phyloP scores from a whole-genome alignment of 2,113 vertebrate genomes.

The Ploceus nigricollis region DNA sequence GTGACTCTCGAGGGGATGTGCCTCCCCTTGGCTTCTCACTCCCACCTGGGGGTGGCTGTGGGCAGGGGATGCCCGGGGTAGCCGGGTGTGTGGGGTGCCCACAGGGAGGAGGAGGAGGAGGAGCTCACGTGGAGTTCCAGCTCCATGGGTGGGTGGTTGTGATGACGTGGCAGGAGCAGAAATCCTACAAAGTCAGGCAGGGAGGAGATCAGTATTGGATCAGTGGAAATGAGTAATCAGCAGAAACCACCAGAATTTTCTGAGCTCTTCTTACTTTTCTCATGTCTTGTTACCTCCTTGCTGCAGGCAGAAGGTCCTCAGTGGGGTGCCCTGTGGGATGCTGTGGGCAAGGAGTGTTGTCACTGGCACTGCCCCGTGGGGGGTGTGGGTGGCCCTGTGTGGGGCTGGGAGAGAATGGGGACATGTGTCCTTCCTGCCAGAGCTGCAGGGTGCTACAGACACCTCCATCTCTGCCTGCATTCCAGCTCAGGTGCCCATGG shows the following conservation, averaged over 20 bases:
- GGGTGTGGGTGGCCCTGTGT: neutral
- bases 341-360: neutral
- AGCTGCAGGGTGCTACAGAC: neutral
- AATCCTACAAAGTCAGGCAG: neutral
- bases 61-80: neutral
- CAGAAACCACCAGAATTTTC: neutral
- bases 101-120: neutral
- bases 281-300: neutral
- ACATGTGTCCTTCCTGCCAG: neutral
- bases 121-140: neutral
- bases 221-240: neutral
- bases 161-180: neutral
- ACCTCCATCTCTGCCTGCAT: neutral
- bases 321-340: neutral
- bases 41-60: neutral
- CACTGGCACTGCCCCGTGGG: neutral
- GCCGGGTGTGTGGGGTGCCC: rapidly evolving
- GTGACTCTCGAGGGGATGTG: rapidly evolving
- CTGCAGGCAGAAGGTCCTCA: neutral
- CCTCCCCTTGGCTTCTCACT: rapidly evolving
- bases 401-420: neutral
- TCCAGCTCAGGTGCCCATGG: no score
- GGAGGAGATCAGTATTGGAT: neutral
- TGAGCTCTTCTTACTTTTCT: neutral
- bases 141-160: neutral